phyloP scores from a whole-genome alignment of 2,888 invertebrate species.

The Drosophila pseudotalamancana region DNA sequence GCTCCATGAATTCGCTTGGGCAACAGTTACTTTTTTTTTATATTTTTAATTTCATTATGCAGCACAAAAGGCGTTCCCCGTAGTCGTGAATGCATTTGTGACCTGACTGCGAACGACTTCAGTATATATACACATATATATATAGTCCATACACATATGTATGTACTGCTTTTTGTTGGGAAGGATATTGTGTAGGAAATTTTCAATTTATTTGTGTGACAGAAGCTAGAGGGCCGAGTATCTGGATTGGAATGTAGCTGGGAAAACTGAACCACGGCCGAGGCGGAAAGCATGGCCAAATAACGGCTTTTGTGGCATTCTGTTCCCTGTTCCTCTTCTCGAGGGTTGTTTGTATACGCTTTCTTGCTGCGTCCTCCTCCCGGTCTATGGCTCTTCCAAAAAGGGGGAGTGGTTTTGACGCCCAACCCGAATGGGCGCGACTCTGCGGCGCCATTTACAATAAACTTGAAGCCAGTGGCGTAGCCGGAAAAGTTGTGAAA shows the following conservation, averaged over 20 bases:
- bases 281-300: constrained; percentile 20
- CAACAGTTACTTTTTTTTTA: constrained; percentile 81
- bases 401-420: constrained; percentile 74
- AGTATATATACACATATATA: not conserved
- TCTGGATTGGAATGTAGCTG: constrained; percentile 25
- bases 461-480: constrained; percentile 53
- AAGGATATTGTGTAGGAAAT: constrained; percentile 59
- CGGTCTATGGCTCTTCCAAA: constrained; percentile 32
- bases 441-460: constrained; percentile 69
- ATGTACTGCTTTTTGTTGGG: constrained; percentile 8
- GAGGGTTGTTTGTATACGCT: constrained; percentile 60
- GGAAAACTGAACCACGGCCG: constrained; percentile 18
- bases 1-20: constrained; percentile 61
- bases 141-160: not conserved
- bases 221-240: constrained; percentile 40
- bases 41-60: constrained; percentile 82
- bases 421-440: constrained; percentile 49
- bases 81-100: constrained; percentile 24
- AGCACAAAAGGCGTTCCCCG: constrained; percentile 73
- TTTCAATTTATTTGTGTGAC: constrained; percentile 73
- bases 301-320: constrained; percentile 60
- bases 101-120: not conserved
- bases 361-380: constrained; percentile 22
- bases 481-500: not conserved
- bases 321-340: constrained; percentile 6